Evolutionary conservation across 2,888 invertebrate species (phyloP), one percentile per base, ranked within the genome.

Genomic region (Troilus luridus): DNA sequence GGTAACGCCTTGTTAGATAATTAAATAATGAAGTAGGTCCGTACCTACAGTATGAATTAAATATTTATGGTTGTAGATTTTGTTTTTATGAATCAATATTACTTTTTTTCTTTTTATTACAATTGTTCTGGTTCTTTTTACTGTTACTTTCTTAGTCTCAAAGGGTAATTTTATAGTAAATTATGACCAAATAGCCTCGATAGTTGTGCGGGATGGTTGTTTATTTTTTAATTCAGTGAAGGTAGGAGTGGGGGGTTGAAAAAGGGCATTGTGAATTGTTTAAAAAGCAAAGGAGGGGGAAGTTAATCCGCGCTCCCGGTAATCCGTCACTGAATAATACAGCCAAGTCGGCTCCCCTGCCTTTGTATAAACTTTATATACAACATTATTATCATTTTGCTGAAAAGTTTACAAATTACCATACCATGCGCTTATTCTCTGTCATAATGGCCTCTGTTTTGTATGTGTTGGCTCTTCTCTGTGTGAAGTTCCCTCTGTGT

Each of bases 261-360:
- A 85, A 85, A 58, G 85, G 85, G 56, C 85, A 85, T 89, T 89
- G 89, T 89, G 89, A 89, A 89, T 89, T 89, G 89, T 89, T 89
- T 89, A 89, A 89, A 89, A 89, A 89, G 85, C 85, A 56, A 56
- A n/a, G 21, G 81, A 56, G 85, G 85, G 85, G 58, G 85, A 10
- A 56, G 56, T 85, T 85, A 85, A 85, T 85, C 85, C 85, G 11
- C 56, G 85, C 85, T 58, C 21, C 85, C 85, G 85, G 85, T 85
- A 85, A 89, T 89, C 89, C 89, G 62, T 89, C 64, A 64, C 64
- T 89, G 89, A 89, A 89, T 89, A 89, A 89, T 89, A 85, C 85
- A 85, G 85, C 56, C 56, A 85, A 85, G 85, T 56, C 85, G 19
- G 56, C 56, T 85, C 56, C 56, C 56, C n/a, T 85, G 85, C 85